phyloP scores from a whole-genome alignment of 2,888 invertebrate species.

The Macroteleia sp. region DNA sequence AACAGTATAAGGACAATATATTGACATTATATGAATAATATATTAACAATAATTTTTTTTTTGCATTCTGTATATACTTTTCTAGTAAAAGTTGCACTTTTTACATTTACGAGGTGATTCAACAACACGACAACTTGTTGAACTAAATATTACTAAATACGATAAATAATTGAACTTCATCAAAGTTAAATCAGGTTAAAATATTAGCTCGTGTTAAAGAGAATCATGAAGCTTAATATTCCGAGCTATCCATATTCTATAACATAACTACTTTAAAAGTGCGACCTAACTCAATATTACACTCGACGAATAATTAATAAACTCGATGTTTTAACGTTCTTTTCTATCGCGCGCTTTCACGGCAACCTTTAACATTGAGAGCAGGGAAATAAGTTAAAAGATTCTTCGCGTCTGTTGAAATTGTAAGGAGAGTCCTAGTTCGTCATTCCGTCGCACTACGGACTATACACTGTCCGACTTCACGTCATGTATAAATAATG shows the following conservation, averaged over 20 bases:
- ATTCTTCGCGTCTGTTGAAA: constrained; percentile 32
- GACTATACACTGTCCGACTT: constrained; percentile 59
- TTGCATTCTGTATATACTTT: no score
- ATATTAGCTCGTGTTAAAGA: constrained; percentile 16
- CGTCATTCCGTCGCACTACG: constrained; percentile 53
- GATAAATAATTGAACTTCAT: constrained; percentile 15
- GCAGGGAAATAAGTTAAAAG: constrained; percentile 50
- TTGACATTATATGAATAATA: no score
- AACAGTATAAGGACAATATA: no score
- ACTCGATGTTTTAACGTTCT: constrained; percentile 13
- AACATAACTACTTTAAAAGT: constrained; percentile 32
- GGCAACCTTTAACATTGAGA: constrained; percentile 47
- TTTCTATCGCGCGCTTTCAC: constrained; percentile 16
- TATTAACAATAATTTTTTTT: no score
- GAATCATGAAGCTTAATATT: constrained; percentile 3
- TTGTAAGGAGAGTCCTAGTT: constrained; percentile 47
- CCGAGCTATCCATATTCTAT: constrained; percentile 10
- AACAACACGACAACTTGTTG: background rate
- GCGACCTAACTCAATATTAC: constrained; percentile 40
- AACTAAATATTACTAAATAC: constrained; percentile 16
- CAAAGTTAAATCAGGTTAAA: constrained; percentile 16
- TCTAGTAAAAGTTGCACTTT: no score
- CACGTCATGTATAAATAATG: constrained; percentile 64
- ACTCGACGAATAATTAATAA: constrained; percentile 44
- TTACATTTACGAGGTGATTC: no score